phyloP scores from a whole-genome alignment of 2,888 invertebrate species.

The Dioctria linearis region DNA sequence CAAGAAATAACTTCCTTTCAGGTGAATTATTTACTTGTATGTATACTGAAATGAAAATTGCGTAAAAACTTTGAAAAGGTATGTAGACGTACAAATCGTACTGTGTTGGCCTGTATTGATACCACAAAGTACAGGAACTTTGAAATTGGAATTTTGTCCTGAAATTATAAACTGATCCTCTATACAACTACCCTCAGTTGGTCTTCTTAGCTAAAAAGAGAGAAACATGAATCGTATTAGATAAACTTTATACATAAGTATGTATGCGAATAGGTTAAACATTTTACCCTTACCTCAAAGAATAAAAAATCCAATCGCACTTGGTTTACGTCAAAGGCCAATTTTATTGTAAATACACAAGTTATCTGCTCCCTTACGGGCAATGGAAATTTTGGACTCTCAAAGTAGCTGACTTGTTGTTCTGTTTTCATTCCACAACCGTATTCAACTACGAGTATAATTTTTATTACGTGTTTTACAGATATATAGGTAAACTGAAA shows the following conservation, averaged over 20 bases:
- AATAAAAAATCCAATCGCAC: conserved; percentile 79
- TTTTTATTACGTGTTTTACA: no score
- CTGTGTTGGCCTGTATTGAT: conserved; percentile 84
- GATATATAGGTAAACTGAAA: conserved; percentile 54
- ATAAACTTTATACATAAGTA: conserved; percentile 1
- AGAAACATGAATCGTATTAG: background rate
- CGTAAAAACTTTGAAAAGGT: background rate
- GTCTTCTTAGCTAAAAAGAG: conserved; percentile 75
- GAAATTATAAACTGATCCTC: conserved; percentile 80
- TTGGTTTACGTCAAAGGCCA: conserved; percentile 77
- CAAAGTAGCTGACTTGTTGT: conserved; percentile 80
- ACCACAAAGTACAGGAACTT: conserved; percentile 82
- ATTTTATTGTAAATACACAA: conserved; percentile 77
- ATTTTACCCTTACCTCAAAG: conserved; percentile 75
- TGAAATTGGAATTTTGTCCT: conserved; percentile 79
- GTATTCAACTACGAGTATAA: conserved; percentile 73
- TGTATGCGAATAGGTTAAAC: no score
- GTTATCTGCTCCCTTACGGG: conserved; percentile 75
- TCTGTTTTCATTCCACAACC: conserved; percentile 78
- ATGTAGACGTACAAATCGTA: conserved; percentile 68
- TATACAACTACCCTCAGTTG: conserved; percentile 79
- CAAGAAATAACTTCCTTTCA: conserved; percentile 77
- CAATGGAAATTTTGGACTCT: conserved; percentile 79
- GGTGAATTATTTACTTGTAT: conserved; percentile 77
- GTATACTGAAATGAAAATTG: conserved; percentile 75